A percentile compares a stretch with the other conserved stretches of the same genome.
Evolutionary conservation across 2,797 vertebrate species (phyloP).

Genomic region (Holocentrus rufus): DNA sequence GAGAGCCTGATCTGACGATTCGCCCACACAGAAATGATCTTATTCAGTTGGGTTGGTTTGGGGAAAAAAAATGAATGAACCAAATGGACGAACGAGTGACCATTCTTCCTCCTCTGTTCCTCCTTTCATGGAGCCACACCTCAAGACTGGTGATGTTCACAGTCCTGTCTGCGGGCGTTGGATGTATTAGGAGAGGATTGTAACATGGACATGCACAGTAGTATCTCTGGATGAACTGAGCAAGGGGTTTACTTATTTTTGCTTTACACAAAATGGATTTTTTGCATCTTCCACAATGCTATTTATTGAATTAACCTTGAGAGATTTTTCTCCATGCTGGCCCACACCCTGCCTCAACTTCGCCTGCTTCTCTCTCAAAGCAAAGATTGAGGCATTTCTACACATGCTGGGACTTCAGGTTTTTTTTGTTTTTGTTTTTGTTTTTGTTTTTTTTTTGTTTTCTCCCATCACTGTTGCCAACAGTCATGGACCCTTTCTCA

Average conservation of each 20-base stretch:
- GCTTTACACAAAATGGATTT: slow-evolving; percentile 50
- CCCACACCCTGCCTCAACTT: slow-evolving; percentile 68
- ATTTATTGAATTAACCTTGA: slow-evolving; percentile 81
- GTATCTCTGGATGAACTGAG: slow-evolving; percentile 63
- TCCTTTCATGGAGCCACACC: slow-evolving; percentile 28
- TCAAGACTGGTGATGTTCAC: slow-evolving; percentile 14
- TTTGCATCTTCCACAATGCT: slow-evolving; percentile 76
- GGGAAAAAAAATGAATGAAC: slow-evolving; percentile 11
- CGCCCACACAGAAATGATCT: slow-evolving; percentile 44
- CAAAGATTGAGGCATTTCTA: slow-evolving; percentile 67
- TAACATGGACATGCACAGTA: slow-evolving; percentile 56
- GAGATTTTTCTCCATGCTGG: slow-evolving; percentile 81
- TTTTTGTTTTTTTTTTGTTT: neutral
- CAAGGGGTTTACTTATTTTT: slow-evolving; percentile 68
- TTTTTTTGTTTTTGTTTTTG: slow-evolving; percentile 34
- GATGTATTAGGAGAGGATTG: slow-evolving; percentile 36
- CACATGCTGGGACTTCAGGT: slow-evolving; percentile 74
- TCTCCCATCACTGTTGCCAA: slow-evolving; percentile 74
- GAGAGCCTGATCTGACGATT: slow-evolving; percentile 34
- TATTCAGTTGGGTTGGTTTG: slow-evolving; percentile 40
- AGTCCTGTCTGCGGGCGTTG: slow-evolving; percentile 17
- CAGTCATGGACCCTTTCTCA: slow-evolving; percentile 70
- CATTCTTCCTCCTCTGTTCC: slow-evolving; percentile 19
- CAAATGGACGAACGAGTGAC: slow-evolving; percentile 25
- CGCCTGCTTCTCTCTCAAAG: slow-evolving; percentile 73